Evolutionary conservation across 1,140 invertebrate species (phyloP), one percentile per base, ranked within the genome.

Genomic region (Dendroctonus valens): DNA sequence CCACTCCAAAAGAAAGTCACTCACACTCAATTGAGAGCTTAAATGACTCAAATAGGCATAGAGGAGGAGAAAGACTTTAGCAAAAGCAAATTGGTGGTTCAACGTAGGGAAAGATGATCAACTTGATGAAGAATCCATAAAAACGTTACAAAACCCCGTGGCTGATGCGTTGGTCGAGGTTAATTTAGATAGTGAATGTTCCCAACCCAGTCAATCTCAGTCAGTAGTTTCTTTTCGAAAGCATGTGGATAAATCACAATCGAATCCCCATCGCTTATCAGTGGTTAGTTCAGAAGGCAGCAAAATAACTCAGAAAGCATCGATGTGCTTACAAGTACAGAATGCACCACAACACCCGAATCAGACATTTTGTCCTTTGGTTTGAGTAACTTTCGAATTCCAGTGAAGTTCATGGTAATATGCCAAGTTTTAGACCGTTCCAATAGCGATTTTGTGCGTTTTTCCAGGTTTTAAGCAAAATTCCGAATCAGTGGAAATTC

Each of bases 401-500:
- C 26, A 80, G 82, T 75, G 80, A 78, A 44, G 74, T 69, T 37
- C 57, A 67, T 62, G 69, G 69, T 72, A 69, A 37, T 11, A 15
- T 11, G 1, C 12, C 3, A 11, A 46, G 42, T 46, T 46, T 46
- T 11, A 46, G 12, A 4, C 12, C 4, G 42, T 26, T 26, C 26
- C 26, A 26, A 46, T 46, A 12, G 12, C 12, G 4, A 46, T 46
- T 46, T 46, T 11, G 12, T 46, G 8, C 12, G 8, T 46, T 52
- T 8, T 55, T 65, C 39, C 26, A 68, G 63, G 63, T 48, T 49
- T 50, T 5, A 68, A 72, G 54, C 80, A 84, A 9, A 85, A 84
- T 65, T 90, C 89, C 2, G 90, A 91, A 67, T 92, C 91, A 0
- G 89, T 92, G 5, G 91, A 92, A 79, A 83, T 92, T 58, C 76